These are phyloP conservation scores for Eustalomyia histrio DNA, from an alignment of 2,888 invertebrate genomes.

Conservation along the genomic window DNA sequence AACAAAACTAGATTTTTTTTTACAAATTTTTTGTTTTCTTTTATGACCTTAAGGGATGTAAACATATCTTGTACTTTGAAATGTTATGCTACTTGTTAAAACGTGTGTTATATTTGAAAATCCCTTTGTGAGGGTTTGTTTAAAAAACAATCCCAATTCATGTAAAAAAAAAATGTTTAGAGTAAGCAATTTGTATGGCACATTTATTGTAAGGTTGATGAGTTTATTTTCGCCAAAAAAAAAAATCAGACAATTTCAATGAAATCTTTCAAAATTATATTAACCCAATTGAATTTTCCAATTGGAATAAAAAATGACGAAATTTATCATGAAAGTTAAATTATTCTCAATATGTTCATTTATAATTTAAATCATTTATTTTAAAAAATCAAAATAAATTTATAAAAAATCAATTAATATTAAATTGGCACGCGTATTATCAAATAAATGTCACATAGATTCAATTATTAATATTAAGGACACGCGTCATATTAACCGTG, in stretches of 20 bases:
- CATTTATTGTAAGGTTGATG: conserved; percentile 41
- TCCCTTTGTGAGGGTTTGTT: conserved; percentile 8
- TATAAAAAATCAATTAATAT: conserved; percentile 45
- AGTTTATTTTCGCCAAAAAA: conserved; percentile 42
- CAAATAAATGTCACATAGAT: conserved; percentile 13
- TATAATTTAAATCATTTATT: no score
- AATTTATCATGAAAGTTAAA: no score
- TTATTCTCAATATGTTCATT: no score
- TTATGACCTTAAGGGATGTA: conserved; percentile 51
- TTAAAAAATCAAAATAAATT: conserved; percentile 8
- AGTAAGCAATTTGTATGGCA: conserved; percentile 3
- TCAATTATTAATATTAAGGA: conserved; percentile 24
- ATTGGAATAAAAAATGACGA: no score
- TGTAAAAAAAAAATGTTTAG: neutral
- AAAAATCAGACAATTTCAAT: neutral
- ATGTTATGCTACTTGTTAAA: neutral
- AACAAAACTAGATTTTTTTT: conserved; percentile 28
- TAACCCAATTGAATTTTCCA: no score
- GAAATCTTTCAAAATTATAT: neutral
- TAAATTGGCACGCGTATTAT: conserved; percentile 50
- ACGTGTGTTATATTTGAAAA: conserved; percentile 16
- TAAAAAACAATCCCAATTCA: conserved; percentile 1
- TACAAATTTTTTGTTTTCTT: conserved; percentile 31
- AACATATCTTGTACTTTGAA: conserved; percentile 46
- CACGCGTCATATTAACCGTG: conserved; percentile 54